Conservation (phyloP, 2,797 vertebrate species). For the Selene dorsalis region DNA sequence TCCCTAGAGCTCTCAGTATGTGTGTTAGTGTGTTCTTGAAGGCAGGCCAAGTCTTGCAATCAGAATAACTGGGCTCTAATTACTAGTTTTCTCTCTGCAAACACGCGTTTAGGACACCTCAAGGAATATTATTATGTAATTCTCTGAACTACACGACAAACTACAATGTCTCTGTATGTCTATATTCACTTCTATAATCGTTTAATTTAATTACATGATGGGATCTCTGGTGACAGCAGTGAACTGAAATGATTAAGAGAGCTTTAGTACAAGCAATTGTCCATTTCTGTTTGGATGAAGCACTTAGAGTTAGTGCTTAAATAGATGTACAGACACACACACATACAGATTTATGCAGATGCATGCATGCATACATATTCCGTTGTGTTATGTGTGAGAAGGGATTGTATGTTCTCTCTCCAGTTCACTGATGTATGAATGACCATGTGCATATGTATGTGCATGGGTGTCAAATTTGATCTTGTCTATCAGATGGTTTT, state of each 20-base stretch:
- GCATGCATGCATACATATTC: conserved; percentile 33
- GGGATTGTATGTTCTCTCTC: conserved; percentile 32
- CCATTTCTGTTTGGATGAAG: conserved; percentile 42
- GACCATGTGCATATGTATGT: conserved; percentile 22
- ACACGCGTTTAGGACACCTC: conserved; percentile 37
- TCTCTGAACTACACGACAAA: conserved; percentile 15
- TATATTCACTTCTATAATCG: not conserved
- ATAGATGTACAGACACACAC: not conserved
- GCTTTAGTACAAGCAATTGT: conserved; percentile 25
- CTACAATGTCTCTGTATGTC: not conserved
- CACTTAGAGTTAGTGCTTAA: conserved; percentile 22
- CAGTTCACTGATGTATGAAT: conserved; percentile 49
- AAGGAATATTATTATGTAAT: conserved; percentile 35
- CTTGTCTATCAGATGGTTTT: conserved; percentile 31
- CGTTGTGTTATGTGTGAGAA: conserved; percentile 29
- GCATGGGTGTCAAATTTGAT: conserved; percentile 52
- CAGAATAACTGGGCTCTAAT: conserved; percentile 65
- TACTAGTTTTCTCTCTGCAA: conserved; percentile 45
- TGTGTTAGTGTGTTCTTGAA: conserved; percentile 60
- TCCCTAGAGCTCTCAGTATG: conserved; percentile 39
- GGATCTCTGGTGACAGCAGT: conserved; percentile 26
- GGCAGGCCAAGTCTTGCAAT: conserved; percentile 45
- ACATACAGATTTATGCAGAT: conserved; percentile 26
- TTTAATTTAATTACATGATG: conserved; percentile 34
- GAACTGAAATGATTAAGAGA: conserved; percentile 29